Conservation (phyloP, 2,888 invertebrate genomes). For the Pachycephus smyrnensis region DNA sequence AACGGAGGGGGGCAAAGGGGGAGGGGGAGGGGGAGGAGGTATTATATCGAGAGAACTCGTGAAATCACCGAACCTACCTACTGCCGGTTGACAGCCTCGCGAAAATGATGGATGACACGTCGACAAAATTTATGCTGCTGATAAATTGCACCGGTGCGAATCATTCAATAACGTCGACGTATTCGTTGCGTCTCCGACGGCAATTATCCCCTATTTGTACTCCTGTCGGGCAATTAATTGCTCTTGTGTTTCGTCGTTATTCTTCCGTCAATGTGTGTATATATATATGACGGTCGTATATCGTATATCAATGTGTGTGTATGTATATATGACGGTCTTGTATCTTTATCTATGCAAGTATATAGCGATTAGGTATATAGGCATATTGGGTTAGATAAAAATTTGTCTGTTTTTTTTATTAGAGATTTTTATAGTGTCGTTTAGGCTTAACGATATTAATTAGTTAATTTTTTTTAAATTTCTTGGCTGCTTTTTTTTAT, state of each 20-base stretch:
- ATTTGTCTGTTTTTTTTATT: too few relatives aligned
- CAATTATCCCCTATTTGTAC: slow-evolving; percentile 23
- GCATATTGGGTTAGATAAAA: too few relatives aligned
- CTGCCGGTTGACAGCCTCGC: slow-evolving; percentile 12
- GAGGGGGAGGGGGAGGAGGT: neutral
- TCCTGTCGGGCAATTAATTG: slow-evolving; percentile 9
- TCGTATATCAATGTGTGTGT: too few relatives aligned
- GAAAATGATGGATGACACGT: slow-evolving; percentile 18
- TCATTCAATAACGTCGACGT: slow-evolving; percentile 19
- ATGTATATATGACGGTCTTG: too few relatives aligned
- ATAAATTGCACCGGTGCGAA: slow-evolving; percentile 17
- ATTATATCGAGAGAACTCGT: neutral
- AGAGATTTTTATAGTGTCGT: too few relatives aligned
- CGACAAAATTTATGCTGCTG: slow-evolving; percentile 9
- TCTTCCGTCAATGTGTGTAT: neutral
- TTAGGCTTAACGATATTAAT: too few relatives aligned
- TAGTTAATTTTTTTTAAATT: too few relatives aligned
- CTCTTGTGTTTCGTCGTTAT: slow-evolving; percentile 1
- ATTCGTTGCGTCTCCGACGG: slow-evolving; percentile 10
- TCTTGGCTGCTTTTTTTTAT: too few relatives aligned
- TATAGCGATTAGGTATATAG: too few relatives aligned
- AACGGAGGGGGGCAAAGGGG: slow-evolving; percentile 13
- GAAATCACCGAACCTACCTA: neutral
- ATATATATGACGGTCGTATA: too few relatives aligned
- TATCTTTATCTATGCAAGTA: too few relatives aligned